phyloP scores from a whole-genome alignment of 2,888 invertebrate genomes.

The Ptilodon capucinus region DNA sequence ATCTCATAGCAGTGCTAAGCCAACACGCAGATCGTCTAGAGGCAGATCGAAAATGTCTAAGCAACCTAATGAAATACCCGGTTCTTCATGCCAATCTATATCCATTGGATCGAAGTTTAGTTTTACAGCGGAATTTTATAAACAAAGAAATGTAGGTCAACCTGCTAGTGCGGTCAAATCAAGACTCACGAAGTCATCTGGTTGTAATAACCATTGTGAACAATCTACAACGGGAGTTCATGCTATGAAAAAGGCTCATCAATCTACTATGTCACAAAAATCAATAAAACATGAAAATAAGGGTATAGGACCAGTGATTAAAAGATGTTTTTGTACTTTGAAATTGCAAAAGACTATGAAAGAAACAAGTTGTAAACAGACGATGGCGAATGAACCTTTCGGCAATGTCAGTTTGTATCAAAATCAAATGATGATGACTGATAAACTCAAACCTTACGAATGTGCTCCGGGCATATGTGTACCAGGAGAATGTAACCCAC shows the following conservation, averaged over 20 bases:
- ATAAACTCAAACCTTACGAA: too few species aligned
- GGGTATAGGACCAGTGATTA: constrained; percentile 1
- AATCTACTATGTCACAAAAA: background rate
- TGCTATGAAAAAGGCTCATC: background rate
- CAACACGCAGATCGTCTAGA: constrained; percentile 22
- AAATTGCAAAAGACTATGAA: background rate
- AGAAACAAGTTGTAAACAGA: constrained; percentile 6
- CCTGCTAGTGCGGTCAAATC: background rate
- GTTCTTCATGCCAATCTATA: constrained; percentile 12
- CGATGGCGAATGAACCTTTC: too few species aligned
- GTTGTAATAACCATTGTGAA: background rate
- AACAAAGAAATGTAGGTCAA: constrained; percentile 7
- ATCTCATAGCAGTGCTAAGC: background rate
- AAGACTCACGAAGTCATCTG: background rate
- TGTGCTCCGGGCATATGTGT: too few species aligned
- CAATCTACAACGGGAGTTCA: background rate
- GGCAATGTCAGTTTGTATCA: too few species aligned
- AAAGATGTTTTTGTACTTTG: constrained; percentile 5
- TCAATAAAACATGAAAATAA: background rate
- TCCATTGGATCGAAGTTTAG: constrained; percentile 31
- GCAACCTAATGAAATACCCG: background rate
- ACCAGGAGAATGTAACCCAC: too few species aligned
- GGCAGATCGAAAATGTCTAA: background rate
- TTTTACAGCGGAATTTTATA: constrained; percentile 34
- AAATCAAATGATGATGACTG: too few species aligned